Conservation (phyloP, 2,797 vertebrate species). For the Okamejei kenojei region DNA sequence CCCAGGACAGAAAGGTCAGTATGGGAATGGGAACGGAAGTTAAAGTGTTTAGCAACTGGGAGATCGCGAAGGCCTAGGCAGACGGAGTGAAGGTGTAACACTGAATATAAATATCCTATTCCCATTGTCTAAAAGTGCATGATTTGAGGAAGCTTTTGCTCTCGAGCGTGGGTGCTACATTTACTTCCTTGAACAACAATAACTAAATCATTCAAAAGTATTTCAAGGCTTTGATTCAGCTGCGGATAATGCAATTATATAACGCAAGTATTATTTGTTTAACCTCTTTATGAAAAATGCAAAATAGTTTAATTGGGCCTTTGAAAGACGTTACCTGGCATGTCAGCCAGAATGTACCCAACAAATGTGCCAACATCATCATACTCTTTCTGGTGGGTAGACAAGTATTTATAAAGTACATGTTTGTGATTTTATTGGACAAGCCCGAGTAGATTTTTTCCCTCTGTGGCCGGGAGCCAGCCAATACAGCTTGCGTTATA, state of each 20-base stretch:
- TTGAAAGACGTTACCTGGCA: not conserved
- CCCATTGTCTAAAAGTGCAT: not conserved
- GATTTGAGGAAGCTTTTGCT: not conserved
- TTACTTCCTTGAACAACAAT: not conserved
- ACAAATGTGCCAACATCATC: not conserved
- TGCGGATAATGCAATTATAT: not conserved
- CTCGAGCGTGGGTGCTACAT: not conserved
- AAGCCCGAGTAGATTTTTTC: not conserved
- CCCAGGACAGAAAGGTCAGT: too few relatives aligned
- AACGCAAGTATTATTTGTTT: not conserved
- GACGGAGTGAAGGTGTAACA: too few relatives aligned
- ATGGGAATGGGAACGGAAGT: too few relatives aligned
- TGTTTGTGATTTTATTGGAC: not conserved
- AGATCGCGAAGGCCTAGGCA: too few relatives aligned
- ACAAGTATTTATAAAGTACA: not conserved
- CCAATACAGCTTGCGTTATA: not conserved
- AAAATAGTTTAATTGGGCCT: not conserved
- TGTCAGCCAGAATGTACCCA: not conserved
- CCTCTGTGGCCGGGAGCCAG: not conserved
- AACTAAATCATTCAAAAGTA: not conserved
- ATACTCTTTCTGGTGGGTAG: not conserved
- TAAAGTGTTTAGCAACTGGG: too few relatives aligned
- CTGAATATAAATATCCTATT: too few relatives aligned
- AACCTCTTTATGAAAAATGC: not conserved
- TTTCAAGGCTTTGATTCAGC: not conserved